Evolutionary conservation across 2,113 vertebrate species (phyloP).

Genomic region (Pimephales promelas): DNA sequence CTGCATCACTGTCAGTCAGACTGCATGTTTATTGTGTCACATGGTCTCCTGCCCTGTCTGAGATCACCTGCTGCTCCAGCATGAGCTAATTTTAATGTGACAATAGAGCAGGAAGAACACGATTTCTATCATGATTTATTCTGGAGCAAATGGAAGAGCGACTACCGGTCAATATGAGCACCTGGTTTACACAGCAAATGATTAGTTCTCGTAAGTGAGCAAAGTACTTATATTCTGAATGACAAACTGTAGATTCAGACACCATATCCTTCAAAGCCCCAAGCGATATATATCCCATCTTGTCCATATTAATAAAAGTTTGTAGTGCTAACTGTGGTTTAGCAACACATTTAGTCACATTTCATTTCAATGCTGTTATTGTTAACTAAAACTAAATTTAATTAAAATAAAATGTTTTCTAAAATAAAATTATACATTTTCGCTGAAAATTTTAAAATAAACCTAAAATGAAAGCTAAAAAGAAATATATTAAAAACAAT

Average conservation of each 20-base stretch:
- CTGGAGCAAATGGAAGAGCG: neutral
- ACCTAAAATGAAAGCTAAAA: too few species aligned
- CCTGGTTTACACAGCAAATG: conserved; percentile 2
- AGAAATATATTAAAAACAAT: too few species aligned
- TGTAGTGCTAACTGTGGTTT: neutral
- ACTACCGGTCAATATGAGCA: neutral
- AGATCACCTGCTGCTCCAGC: neutral
- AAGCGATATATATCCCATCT: neutral
- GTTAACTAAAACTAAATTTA: too few species aligned
- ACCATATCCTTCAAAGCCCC: neutral
- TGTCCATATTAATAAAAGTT: too few species aligned
- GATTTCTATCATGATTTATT: conserved; percentile 5
- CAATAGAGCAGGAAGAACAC: neutral
- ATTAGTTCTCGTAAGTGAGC: conserved; percentile 12
- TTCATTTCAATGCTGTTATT: neutral
- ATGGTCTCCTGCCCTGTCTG: neutral
- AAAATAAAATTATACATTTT: too few species aligned
- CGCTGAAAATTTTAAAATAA: too few species aligned
- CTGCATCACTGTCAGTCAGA: conserved; percentile 14
- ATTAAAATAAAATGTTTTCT: too few species aligned
- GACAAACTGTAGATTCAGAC: neutral
- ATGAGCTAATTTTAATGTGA: neutral
- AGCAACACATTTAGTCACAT: neutral
- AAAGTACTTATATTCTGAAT: neutral
- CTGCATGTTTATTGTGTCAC: conserved; percentile 3